Conservation (phyloP, 2,888 invertebrate genomes). For the Stenoptilia bipunctidactyla region DNA sequence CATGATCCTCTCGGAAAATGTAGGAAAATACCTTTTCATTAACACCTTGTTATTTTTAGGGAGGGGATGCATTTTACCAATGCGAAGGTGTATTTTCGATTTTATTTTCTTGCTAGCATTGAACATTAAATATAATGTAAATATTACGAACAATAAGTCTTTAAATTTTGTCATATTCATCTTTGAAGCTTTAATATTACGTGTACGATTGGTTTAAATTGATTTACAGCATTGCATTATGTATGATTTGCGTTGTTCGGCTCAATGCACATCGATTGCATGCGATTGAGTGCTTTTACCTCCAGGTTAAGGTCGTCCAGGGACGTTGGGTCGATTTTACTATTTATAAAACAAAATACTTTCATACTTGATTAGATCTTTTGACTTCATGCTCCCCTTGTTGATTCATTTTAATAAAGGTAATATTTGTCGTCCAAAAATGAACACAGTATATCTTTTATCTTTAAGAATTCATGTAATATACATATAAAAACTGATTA, state of each 20-base stretch:
- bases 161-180: background rate
- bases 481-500: too few species aligned
- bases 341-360: slow-evolving; percentile 35
- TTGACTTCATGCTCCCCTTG: too few species aligned
- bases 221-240: slow-evolving; percentile 10
- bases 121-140: too few species aligned
- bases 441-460: too few species aligned
- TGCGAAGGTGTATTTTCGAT: slow-evolving; percentile 59
- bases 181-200: slow-evolving; percentile 2
- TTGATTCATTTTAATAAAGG: too few species aligned
- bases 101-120: slow-evolving; percentile 11
- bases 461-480: too few species aligned
- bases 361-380: too few species aligned
- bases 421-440: too few species aligned
- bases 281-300: slow-evolving; percentile 49
- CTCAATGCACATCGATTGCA: slow-evolving; percentile 52
- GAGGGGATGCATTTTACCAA: slow-evolving; percentile 67
- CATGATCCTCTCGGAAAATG: slow-evolving; percentile 5
- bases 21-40: slow-evolving; percentile 30
- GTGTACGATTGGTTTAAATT: slow-evolving; percentile 6
- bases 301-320: slow-evolving; percentile 37
- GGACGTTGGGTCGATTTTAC: slow-evolving; percentile 28
- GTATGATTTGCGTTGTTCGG: slow-evolving; percentile 7
- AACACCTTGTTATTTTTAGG: slow-evolving; percentile 57
- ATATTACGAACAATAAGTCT: too few species aligned